These are phyloP conservation scores for Andrena minutula DNA, from an alignment of 2,888 invertebrate genomes.

Conservation along the genomic window DNA sequence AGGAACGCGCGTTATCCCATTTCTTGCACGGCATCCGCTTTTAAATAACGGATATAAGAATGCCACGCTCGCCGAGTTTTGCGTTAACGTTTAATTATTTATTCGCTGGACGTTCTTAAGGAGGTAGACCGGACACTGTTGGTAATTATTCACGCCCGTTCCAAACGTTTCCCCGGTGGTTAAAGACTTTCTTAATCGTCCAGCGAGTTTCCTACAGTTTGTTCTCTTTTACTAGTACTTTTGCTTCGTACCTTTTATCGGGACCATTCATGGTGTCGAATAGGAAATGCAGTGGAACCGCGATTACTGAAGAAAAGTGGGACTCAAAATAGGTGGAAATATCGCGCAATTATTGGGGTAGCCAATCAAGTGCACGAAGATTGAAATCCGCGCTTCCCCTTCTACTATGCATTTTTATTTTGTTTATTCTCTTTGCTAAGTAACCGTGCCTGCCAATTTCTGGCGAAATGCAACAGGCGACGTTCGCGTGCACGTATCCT, in stretches of 20 bases:
- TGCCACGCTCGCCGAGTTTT: constrained; percentile 54
- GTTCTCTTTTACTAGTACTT: background rate
- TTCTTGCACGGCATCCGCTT: constrained; percentile 52
- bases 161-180: constrained; percentile 43
- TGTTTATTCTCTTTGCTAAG: too few relatives aligned
- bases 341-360: too few relatives aligned
- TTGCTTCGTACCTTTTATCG: background rate
- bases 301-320: too few relatives aligned
- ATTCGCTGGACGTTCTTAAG: constrained; percentile 58
- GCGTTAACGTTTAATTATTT: constrained; percentile 62
- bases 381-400: too few relatives aligned
- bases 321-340: too few relatives aligned
- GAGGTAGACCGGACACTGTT: constrained; percentile 59
- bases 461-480: too few relatives aligned
- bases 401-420: too few relatives aligned
- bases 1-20: constrained; percentile 38
- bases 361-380: too few relatives aligned
- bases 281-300: background rate
- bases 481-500: too few relatives aligned
- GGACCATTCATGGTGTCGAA: background rate
- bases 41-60: constrained; percentile 60
- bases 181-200: constrained; percentile 46
- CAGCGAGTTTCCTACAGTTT: constrained; percentile 1
- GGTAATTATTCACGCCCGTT: constrained; percentile 60
- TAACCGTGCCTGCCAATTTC: too few relatives aligned